A percentile compares a stretch with the other conserved stretches of the same genome.
phyloP scores from a whole-genome alignment of 1,140 invertebrate species.

The Drosophila sechellia region DNA sequence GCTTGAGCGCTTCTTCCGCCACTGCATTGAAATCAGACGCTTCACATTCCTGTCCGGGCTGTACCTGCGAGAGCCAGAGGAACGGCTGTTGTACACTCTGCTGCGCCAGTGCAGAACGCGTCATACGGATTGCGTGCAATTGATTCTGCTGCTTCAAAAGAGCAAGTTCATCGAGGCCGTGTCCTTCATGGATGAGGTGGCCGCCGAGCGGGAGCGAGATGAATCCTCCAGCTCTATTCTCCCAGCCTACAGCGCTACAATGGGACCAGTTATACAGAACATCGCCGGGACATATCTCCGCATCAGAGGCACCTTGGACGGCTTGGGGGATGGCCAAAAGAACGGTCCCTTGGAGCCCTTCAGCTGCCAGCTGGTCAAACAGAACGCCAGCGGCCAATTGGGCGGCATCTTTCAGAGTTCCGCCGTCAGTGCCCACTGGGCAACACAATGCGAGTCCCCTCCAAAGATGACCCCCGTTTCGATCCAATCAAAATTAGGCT shows the following conservation, averaged over 20 bases:
- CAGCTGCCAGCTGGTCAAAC: constrained; percentile 68
- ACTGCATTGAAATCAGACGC: constrained; percentile 46
- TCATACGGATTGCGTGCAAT: constrained; percentile 59
- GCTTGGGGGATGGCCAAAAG: constrained; percentile 8
- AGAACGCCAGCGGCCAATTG: constrained; percentile 55
- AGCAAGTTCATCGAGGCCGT: constrained; percentile 81
- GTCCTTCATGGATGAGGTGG: constrained; percentile 69
- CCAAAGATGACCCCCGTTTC: no score
- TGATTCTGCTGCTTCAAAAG: constrained; percentile 74
- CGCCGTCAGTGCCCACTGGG: constrained; percentile 63
- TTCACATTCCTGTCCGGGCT: constrained; percentile 66
- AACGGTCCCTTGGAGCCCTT: constrained; percentile 55
- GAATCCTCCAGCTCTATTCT: constrained; percentile 43
- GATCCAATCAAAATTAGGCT: constrained; percentile 9
- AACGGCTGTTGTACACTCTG: constrained; percentile 54
- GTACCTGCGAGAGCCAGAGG: constrained; percentile 61
- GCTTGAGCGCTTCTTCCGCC: constrained; percentile 69
- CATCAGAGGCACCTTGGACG: constrained; percentile 49
- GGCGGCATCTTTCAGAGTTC: constrained; percentile 73
- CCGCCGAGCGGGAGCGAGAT: constrained; percentile 8
- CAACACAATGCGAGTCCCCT: constrained; percentile 21
- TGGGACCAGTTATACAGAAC: constrained; percentile 69
- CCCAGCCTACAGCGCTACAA: constrained; percentile 66
- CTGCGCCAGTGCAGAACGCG: constrained; percentile 43
- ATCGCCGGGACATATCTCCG: constrained; percentile 71